Percentiles rank a stretch among this genome's conserved stretches.
These are phyloP conservation scores for Drepanosiphum platanoidis DNA, from an alignment of 2,888 invertebrate species.

Conservation along the genomic window DNA sequence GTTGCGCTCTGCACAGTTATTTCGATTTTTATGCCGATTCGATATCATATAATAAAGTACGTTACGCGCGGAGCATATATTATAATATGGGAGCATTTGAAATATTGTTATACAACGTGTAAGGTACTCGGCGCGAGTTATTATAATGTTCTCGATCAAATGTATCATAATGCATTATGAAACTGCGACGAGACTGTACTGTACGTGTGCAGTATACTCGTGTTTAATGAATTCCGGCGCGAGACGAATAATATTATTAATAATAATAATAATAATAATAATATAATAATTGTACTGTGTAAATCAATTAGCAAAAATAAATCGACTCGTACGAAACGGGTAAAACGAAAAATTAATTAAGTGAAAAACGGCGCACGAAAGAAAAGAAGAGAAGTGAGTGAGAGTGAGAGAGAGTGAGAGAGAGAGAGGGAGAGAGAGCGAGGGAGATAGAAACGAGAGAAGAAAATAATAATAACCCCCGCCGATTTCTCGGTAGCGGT, in stretches of 20 bases:
- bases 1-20: neutral
- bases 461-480: neutral
- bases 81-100: no score
- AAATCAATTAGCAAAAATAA: constrained; percentile 32
- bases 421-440: no score
- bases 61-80: neutral
- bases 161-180: constrained; percentile 2
- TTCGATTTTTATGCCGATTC: neutral
- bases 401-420: no score
- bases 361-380: neutral
- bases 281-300: no score
- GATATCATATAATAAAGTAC: neutral
- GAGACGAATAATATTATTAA: neutral
- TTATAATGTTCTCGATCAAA: neutral
- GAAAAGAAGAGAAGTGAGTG: neutral
- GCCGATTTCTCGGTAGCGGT: neutral
- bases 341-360: constrained; percentile 29
- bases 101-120: no score
- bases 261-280: no score
- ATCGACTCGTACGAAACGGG: neutral
- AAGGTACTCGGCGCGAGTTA: no score
- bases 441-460: no score
- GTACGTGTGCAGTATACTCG: no score
- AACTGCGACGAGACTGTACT: no score
- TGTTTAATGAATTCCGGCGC: constrained; percentile 6